A percentile compares a stretch with the other conserved stretches of the same genome.
Conservation (phyloP, 92 coral and sea anemone genomes). For the Porites divaricata region DNA sequence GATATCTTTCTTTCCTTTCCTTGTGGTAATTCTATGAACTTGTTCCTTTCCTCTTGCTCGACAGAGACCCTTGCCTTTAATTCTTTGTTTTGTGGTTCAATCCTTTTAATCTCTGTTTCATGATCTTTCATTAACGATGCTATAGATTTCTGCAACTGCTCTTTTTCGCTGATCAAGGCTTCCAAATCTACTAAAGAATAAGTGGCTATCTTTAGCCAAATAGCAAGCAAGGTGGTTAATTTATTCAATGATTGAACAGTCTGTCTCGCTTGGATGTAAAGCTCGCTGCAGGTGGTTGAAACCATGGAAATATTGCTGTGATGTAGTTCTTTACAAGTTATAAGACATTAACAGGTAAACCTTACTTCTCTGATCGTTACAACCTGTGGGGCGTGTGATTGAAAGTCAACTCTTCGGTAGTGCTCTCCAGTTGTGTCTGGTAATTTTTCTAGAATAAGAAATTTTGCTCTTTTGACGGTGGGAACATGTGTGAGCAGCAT, state of each 20-base stretch:
- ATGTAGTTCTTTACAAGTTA: conserved; percentile 9
- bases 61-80: background rate
- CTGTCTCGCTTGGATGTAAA: background rate
- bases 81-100: conserved; percentile 2
- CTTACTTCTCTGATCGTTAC: too few relatives aligned
- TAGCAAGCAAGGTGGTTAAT: too few relatives aligned
- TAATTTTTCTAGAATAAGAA: too few relatives aligned
- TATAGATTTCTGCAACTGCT: background rate
- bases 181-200: background rate
- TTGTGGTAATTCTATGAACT: background rate
- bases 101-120: conserved; percentile 10
- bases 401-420: background rate
- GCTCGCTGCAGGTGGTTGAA: background rate
- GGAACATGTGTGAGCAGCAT: too few relatives aligned
- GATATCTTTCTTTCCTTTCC: background rate
- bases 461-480: too few relatives aligned
- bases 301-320: conserved; percentile 3
- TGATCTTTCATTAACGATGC: conserved; percentile 6
- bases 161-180: background rate
- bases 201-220: background rate
- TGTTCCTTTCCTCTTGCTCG: conserved; percentile 22
- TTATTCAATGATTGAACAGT: too few relatives aligned
- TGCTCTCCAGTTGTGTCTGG: too few relatives aligned
- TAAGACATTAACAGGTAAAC: background rate
- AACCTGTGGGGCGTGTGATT: too few relatives aligned